Conservation (phyloP, 1,140 invertebrate genomes). For the Ostrea edulis region DNA sequence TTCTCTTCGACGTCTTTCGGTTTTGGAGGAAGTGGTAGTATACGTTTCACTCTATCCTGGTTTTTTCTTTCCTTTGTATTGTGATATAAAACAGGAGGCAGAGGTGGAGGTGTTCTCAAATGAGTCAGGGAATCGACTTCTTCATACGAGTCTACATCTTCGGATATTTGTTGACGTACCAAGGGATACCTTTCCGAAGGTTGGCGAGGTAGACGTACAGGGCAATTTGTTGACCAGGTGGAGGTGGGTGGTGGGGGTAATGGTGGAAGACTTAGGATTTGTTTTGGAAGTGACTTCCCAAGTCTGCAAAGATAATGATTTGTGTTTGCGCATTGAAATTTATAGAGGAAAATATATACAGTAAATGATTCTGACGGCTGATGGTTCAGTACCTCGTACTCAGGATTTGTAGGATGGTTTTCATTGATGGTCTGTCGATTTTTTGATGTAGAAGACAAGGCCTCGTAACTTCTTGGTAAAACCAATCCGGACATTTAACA, state of each 20-base stretch:
- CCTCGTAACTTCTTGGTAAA: neutral
- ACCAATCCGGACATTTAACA: neutral
- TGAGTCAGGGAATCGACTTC: too few relatives aligned
- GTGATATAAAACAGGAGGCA: too few relatives aligned
- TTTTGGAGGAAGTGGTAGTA: too few relatives aligned
- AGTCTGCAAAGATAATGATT: neutral
- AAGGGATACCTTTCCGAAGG: neutral
- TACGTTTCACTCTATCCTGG: too few relatives aligned
- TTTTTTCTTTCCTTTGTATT: too few relatives aligned
- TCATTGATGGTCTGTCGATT: neutral
- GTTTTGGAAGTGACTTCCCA: neutral
- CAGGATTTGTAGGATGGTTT: neutral
- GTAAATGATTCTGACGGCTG: neutral
- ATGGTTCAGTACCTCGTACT: neutral
- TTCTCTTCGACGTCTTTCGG: too few relatives aligned
- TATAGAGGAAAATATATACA: too few relatives aligned
- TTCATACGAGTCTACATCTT: neutral
- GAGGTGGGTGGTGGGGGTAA: too few relatives aligned
- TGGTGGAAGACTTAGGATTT: neutral
- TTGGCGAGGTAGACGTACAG: too few relatives aligned
- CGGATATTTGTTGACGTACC: neutral
- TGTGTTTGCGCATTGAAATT: too few relatives aligned
- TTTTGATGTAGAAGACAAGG: slow-evolving; percentile 2
- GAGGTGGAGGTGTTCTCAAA: too few relatives aligned
- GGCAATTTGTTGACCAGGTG: too few relatives aligned